Evolutionary conservation across 2,888 invertebrate genomes (phyloP).

Genomic region (Villa cingulata): DNA sequence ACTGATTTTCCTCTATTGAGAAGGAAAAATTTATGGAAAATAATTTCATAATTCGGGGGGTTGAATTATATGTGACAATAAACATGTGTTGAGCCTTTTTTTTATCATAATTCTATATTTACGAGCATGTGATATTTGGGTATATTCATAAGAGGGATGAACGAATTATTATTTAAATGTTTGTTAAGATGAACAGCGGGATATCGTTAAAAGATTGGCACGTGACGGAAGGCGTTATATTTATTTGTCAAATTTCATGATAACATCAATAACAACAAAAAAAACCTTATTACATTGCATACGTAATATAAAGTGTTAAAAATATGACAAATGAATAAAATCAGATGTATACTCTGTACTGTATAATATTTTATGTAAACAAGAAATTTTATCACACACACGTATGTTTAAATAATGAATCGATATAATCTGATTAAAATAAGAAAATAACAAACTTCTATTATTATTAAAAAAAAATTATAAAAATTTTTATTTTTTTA

Average conservation of each 20-base stretch:
- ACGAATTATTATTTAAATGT: slow-evolving; percentile 6
- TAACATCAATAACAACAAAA: background rate
- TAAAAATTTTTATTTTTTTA: no score
- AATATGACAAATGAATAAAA: no score
- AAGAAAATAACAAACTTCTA: no score
- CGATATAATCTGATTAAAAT: no score
- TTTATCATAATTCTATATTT: background rate
- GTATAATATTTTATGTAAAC: no score
- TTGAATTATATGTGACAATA: slow-evolving; percentile 16
- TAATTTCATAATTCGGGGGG: slow-evolving; percentile 37
- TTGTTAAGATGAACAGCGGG: background rate
- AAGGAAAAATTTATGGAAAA: slow-evolving; percentile 30
- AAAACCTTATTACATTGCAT: no score
- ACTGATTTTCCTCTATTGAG: background rate
- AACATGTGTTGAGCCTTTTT: background rate
- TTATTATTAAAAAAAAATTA: no score
- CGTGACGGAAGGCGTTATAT: slow-evolving; percentile 15
- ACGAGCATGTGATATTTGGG: background rate
- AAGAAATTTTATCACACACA: no score
- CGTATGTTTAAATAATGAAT: no score
- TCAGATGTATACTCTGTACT: no score
- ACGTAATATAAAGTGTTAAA: no score
- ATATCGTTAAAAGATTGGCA: slow-evolving; percentile 2
- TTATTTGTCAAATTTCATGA: slow-evolving; percentile 11
- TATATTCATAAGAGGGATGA: background rate